Conservation (phyloP, 2,797 vertebrate species). For the Mus minutoides region DNA sequence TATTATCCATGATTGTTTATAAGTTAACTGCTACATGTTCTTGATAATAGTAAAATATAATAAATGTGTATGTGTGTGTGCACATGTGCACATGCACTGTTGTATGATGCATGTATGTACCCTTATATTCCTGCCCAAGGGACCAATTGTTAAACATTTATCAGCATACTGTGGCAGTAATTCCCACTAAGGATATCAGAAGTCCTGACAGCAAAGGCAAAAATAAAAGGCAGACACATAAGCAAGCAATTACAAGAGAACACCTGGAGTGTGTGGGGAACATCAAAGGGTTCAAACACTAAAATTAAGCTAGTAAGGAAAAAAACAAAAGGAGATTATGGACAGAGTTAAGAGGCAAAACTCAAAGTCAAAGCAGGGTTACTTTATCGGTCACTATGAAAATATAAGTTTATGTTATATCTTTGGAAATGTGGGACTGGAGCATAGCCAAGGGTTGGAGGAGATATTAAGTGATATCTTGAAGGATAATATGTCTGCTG, state of each 20-base stretch:
- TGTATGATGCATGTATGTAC: background rate
- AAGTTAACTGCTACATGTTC: background rate
- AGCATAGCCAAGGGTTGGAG: background rate
- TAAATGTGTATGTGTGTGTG: background rate
- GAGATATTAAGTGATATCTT: background rate
- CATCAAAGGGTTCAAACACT: background rate
- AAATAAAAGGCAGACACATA: background rate
- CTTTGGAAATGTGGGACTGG: background rate
- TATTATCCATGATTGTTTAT: background rate
- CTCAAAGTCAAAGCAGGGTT: background rate
- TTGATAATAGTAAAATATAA: background rate
- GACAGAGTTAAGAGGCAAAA: background rate
- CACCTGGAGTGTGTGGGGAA: background rate
- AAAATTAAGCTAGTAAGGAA: background rate
- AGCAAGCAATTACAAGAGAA: background rate
- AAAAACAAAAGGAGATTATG: constrained; percentile 2
- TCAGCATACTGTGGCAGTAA: background rate
- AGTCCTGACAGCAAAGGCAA: background rate
- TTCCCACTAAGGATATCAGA: background rate
- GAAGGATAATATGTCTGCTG: background rate
- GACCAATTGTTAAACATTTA: constrained; percentile 22
- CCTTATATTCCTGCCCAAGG: background rate
- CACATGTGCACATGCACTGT: background rate
- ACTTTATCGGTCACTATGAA: background rate
- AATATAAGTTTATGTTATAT: background rate